Evolutionary conservation across 2,888 invertebrate genomes (phyloP).

Genomic region (Tethea ocularis): DNA sequence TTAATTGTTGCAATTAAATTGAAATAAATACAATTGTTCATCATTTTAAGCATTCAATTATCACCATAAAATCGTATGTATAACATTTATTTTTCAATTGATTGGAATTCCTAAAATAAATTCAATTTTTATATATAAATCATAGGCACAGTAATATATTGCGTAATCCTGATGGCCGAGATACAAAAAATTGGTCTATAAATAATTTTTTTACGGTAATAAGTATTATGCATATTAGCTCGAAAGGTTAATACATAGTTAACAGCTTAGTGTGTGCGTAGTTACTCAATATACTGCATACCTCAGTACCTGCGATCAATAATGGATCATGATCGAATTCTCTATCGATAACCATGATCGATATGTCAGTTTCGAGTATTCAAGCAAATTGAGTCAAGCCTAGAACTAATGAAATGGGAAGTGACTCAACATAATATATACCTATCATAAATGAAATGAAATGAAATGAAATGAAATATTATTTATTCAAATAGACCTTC

Average conservation of each 20-base stretch:
- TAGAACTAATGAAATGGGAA: neutral
- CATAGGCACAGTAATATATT: neutral
- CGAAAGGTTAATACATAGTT: neutral
- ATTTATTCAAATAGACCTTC: too few species aligned
- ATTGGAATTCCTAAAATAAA: too few species aligned
- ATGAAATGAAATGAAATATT: too few species aligned
- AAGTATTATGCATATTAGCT: neutral
- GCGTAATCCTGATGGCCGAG: neutral
- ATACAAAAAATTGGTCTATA: neutral
- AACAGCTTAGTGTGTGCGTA: neutral
- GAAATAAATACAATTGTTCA: neutral
- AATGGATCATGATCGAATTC: neutral
- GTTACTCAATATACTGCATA: neutral
- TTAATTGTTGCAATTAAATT: too few species aligned
- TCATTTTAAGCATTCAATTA: neutral
- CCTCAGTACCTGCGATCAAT: neutral
- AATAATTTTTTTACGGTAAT: neutral
- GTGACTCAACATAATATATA: neutral
- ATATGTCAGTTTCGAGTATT: neutral
- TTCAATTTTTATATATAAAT: too few species aligned
- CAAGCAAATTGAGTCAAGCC: neutral
- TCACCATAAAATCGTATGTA: neutral
- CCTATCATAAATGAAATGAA: too few species aligned
- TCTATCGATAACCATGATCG: neutral
- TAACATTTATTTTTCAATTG: too few species aligned